Base-by-base conservation (phyloP, 2,888 invertebrate species). In the Tetragonisca angustula region DNA sequence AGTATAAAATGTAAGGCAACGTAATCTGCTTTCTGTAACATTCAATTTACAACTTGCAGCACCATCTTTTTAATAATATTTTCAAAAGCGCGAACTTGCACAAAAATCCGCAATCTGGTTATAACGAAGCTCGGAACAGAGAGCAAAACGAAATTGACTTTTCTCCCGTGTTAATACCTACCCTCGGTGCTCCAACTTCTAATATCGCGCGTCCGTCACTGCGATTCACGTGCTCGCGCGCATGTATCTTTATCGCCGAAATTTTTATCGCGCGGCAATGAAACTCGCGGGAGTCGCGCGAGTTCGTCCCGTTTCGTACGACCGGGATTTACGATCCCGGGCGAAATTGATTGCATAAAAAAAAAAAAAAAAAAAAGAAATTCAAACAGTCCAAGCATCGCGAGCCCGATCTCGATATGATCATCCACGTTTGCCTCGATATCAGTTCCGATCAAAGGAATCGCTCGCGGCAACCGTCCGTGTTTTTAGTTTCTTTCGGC, bases 231-330 rank as follows among this genome's bases (percentile, higher is more conserved):
- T 36, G 36, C 36, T 36, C n/a, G n/a, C 2, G n/a, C n/a, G 36
- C 27, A 15, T 43, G 24, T 36, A 19, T 65, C 54, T 36, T 32
- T 24, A 19, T 15, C 50, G 62, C 24, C 69, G 50, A 54, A 69
- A 62, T 61, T 61, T 61, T 61, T 19, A 61, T 24, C 36, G 64
- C 50, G 27, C 50, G 68, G 49, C 50, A 56, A 32, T 65, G 75
- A 62, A 64, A 75, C 56, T 49, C 24, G 32, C 24, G 4, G 17
- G 32, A 17, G 50, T 50, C 62, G 32, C 62, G 11, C 62, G 4
- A 50, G 13, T 36, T 27, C 32, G 49, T 75, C 67, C 59, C 59
- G 49, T 50, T 32, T 9, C 17, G 19, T 2, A 17, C 49, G 24
- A 4, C 19, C 50, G 49, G 9, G 43, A 62, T 72, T 61, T 62